phyloP scores from a whole-genome alignment of 2,888 invertebrate genomes.

The Zele albiditarsus region DNA sequence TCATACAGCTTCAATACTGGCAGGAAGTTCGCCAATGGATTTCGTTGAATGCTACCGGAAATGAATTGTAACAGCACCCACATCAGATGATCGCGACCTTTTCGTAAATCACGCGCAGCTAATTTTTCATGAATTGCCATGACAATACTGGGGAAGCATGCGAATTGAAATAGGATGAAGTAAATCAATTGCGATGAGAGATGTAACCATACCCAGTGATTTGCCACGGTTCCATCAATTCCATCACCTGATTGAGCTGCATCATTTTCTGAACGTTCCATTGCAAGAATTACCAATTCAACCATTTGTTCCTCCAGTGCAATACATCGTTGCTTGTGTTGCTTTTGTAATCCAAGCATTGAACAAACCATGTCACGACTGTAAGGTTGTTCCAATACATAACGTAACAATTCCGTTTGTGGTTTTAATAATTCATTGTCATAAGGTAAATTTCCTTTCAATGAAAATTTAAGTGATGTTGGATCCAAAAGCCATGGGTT shows the following conservation, averaged over 20 bases:
- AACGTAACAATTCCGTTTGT: slow-evolving; percentile 89
- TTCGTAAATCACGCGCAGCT: slow-evolving; percentile 85
- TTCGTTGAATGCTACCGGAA: slow-evolving; percentile 96
- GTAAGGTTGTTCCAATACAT: slow-evolving; percentile 95
- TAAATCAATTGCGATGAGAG: slow-evolving; percentile 95
- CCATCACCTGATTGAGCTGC: slow-evolving; percentile 75
- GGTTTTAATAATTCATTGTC: slow-evolving; percentile 90
- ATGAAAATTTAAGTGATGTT: slow-evolving; percentile 81
- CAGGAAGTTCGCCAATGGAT: slow-evolving; percentile 89
- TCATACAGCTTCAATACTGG: slow-evolving; percentile 94
- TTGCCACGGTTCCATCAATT: slow-evolving; percentile 77
- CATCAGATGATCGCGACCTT: slow-evolving; percentile 98
- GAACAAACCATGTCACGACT: slow-evolving; percentile 97
- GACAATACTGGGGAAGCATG: slow-evolving; percentile 94
- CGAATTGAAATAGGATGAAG: slow-evolving; percentile 94
- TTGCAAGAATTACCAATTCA: slow-evolving; percentile 90
- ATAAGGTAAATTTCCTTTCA: slow-evolving; percentile 88
- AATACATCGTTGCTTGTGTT: slow-evolving; percentile 89
- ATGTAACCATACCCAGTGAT: slow-evolving; percentile 93
- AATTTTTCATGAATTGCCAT: slow-evolving; percentile 90
- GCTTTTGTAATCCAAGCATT: slow-evolving; percentile 94
- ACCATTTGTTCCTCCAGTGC: slow-evolving; percentile 95
- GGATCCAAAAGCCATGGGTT: slow-evolving; percentile 96
- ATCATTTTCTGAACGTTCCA: slow-evolving; percentile 90
- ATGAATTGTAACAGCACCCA: slow-evolving; percentile 98